Evolutionary conservation across 30 jellyfish, hydroid and myxozoan genomes (phyloP), one percentile per base, ranked within the genome.

Genomic region (Hydractinia symbiolongicarpus): DNA sequence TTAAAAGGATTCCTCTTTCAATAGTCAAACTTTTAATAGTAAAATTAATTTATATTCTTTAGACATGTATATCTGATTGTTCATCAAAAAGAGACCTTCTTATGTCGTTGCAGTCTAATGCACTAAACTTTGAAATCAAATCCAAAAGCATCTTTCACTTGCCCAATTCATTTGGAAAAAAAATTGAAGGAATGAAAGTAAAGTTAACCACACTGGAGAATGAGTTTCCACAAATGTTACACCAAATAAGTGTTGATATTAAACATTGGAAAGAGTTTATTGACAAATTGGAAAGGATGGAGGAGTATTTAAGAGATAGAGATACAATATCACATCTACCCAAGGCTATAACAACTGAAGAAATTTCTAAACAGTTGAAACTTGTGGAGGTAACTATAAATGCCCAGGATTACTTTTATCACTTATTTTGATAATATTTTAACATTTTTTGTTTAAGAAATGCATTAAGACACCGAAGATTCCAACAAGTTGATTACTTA

Each of bases 51-150:
- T 64, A n/a, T 6, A n/a, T 64, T 64, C 17, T 71, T 7, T 15
- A 71, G 80, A 53, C 50, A 20, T 19, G 30, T 50, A 71, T 71
- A 4, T 71, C 80, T 7, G 80, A 71, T 20, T 50, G 30, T 20
- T 60, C 68, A 9, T 6, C 40, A 8, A 49, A 71, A 60, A 71
- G 51, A 15, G 80, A 71, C 50, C 56, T 49, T 7, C 61, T 71
- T 20, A 15, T 20, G 40, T 7, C n/a, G 68, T 19, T 71, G 54
- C 10, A 50, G 13, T 20, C 51, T 19, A 53, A 55, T 50, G 80
- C 80, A n/a, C 51, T 71, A 14, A 71, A 71, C 4, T 71, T 71
- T 50, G 80, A 71, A 71, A 71, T 71, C 54, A 67, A 71, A 71
- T 71, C 80, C 0, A 71, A 50, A 71, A 50, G 54, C 8, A 60